A percentile compares a stretch with the other conserved stretches of the same genome.
These are phyloP conservation scores for Heliconius cydno DNA, from an alignment of 2,888 invertebrate species.

Conservation along the genomic window DNA sequence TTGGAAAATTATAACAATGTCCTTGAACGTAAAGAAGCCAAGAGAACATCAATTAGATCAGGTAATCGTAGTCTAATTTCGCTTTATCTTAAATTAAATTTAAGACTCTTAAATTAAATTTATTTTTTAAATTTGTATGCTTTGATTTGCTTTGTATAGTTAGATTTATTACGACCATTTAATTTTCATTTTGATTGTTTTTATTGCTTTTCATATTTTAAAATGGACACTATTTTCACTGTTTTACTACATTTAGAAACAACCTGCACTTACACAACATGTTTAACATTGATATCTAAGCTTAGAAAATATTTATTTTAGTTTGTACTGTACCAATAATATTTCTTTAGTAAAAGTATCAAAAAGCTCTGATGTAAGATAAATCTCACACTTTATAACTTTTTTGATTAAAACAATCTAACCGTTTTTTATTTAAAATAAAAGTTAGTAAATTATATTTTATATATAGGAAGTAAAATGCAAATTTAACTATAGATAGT, in stretches of 20 bases:
- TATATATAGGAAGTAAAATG: too few relatives aligned
- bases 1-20: conserved; percentile 79
- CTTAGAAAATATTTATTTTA: background rate
- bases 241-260: background rate
- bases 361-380: background rate
- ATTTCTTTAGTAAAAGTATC: background rate
- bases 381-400: background rate
- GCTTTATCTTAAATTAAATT: background rate
- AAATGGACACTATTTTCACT: background rate
- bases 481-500: too few relatives aligned
- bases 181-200: background rate
- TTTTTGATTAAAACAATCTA: too few relatives aligned
- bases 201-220: background rate
- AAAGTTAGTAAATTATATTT: too few relatives aligned
- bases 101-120: too few relatives aligned
- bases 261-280: background rate
- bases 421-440: too few relatives aligned
- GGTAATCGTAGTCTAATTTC: conserved; percentile 54
- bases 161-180: background rate
- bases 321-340: background rate
- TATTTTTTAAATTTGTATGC: background rate
- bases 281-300: background rate
- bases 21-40: conserved; percentile 77
- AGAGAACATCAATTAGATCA: conserved; percentile 60
- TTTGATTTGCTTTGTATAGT: background rate